These are phyloP conservation scores for Hemibagrus wyckioides DNA, from an alignment of 2,113 vertebrate genomes.

Conservation along the genomic window DNA sequence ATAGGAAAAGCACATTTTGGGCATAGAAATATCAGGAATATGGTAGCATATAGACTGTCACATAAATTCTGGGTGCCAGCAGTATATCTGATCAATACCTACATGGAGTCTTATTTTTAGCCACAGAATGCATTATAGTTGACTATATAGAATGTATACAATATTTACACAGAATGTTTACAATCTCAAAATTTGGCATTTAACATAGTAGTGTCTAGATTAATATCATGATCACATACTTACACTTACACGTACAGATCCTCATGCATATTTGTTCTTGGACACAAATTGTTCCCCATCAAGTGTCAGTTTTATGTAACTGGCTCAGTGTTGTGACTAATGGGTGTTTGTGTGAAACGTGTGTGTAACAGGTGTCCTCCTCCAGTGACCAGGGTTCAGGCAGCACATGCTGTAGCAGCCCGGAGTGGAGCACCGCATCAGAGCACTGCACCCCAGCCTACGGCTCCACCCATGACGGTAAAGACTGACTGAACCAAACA, in stretches of 20 bases:
- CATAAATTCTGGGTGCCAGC: neutral
- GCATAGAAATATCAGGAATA: neutral
- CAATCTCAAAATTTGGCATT: neutral
- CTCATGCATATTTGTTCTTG: neutral
- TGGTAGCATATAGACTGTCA: neutral
- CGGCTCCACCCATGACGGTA: constrained; percentile 80
- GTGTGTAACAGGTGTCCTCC: constrained; percentile 78
- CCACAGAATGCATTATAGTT: neutral
- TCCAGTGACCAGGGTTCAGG: constrained; percentile 82
- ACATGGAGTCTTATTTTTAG: neutral
- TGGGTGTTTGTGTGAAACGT: constrained; percentile 61
- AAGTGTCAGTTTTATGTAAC: constrained; percentile 30
- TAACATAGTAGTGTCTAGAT: neutral
- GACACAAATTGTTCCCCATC: neutral
- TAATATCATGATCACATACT: too few relatives aligned
- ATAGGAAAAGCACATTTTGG: constrained; percentile 33
- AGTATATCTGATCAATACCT: neutral
- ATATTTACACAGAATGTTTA: neutral
- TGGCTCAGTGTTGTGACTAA: constrained; percentile 65
- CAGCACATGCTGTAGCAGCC: constrained; percentile 92
- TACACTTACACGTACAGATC: neutral
- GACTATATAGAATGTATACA: neutral
- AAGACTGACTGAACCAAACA: constrained; percentile 48
- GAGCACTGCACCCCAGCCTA: constrained; percentile 81
- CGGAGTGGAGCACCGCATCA: constrained; percentile 90